Evolutionary conservation across 2,888 invertebrate species (phyloP).

Genomic region (Torymus auratus): DNA sequence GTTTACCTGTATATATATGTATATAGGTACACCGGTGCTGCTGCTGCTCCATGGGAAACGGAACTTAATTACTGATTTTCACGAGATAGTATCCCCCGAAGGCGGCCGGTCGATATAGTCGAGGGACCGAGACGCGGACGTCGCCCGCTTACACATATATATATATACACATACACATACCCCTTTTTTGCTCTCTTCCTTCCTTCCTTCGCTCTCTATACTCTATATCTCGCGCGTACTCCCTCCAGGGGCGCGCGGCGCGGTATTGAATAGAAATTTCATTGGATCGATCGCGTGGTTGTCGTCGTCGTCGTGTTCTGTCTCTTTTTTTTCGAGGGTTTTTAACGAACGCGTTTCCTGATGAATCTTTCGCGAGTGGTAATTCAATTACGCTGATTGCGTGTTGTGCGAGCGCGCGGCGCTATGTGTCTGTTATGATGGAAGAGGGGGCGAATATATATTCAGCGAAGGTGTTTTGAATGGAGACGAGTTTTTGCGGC

Average conservation of each 20-base stretch:
- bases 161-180: no score
- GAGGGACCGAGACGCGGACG: no score
- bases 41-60: slow-evolving; percentile 54
- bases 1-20: slow-evolving; percentile 23
- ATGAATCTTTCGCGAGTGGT: background rate
- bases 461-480: no score
- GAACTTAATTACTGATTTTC: slow-evolving; percentile 68
- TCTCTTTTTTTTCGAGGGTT: background rate
- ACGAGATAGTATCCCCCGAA: slow-evolving; percentile 59
- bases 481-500: no score
- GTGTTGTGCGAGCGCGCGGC: background rate
- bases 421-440: background rate
- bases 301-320: no score
- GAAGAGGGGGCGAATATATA: no score
- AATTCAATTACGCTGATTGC: no score
- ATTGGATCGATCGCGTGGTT: slow-evolving; percentile 44
- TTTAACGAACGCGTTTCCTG: background rate
- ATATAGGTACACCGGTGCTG: no score
- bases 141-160: no score
- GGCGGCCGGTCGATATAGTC: slow-evolving; percentile 35
- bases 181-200: background rate
- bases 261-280: slow-evolving; percentile 51
- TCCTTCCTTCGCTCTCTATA: background rate
- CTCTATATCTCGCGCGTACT: background rate
- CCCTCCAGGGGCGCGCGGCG: background rate